These are phyloP conservation scores for Agriopis leucophaearia DNA, from an alignment of 2,888 invertebrate species.

Conservation along the genomic window DNA sequence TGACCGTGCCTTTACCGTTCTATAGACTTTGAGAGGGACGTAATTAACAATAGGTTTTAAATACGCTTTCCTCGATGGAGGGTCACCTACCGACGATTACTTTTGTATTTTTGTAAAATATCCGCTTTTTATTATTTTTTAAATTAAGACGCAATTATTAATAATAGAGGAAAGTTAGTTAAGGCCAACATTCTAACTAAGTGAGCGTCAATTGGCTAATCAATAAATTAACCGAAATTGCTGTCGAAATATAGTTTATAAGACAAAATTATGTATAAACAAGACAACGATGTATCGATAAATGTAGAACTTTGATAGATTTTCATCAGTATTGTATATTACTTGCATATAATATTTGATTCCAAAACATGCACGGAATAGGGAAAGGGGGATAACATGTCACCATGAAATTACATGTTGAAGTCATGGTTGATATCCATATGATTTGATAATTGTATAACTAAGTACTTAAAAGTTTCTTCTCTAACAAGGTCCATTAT, in stretches of 20 bases:
- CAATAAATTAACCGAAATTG: conserved; percentile 60
- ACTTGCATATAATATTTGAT: conserved; percentile 5
- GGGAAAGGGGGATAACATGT: too few species aligned
- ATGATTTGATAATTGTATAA: not conserved
- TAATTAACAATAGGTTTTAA: conserved; percentile 85
- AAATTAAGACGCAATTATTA: conserved; percentile 64
- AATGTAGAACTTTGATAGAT: conserved; percentile 39
- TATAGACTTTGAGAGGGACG: conserved; percentile 86
- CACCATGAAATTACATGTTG: not conserved
- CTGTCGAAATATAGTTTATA: conserved; percentile 78
- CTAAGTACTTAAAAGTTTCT: not conserved
- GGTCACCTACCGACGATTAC: conserved; percentile 70
- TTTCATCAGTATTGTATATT: conserved; percentile 19
- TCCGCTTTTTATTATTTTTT: conserved; percentile 70
- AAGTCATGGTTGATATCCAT: not conserved
- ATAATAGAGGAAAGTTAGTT: conserved; percentile 68
- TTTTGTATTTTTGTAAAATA: conserved; percentile 76
- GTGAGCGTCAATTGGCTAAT: conserved; percentile 75
- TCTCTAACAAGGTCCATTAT: conserved; percentile 8
- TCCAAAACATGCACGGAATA: too few species aligned
- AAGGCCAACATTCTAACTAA: conserved; percentile 73
- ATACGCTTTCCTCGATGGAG: conserved; percentile 72
- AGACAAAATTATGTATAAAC: conserved; percentile 64
- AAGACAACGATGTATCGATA: conserved; percentile 73
- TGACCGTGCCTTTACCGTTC: conserved; percentile 86